Evolutionary conservation across 2,888 invertebrate species (phyloP), one percentile per base, ranked within the genome.

Genomic region (Rhagonycha lutea): DNA sequence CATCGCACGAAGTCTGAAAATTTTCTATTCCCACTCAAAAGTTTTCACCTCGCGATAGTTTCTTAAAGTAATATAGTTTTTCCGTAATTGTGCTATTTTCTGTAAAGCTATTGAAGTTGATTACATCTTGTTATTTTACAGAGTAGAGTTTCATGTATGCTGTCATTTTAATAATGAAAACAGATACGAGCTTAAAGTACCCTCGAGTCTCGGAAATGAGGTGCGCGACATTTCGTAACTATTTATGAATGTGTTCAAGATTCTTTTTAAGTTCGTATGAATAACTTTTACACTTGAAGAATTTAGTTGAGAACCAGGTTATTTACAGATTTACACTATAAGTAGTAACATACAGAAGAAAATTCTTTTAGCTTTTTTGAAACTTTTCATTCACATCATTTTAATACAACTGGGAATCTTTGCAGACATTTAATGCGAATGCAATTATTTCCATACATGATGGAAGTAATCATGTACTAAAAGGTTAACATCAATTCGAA

Each of bases 161-260:
- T 69, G 73, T 68, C 73, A 69, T 73, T 73, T 73, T 69, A 73
- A 73, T 73, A 73, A 73, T 73, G 69, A 73, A 73, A 73, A 73
- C 69, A 69, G 73, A 73, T 73, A 73, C 68, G 61, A 61, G 61
- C 68, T 68, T 73, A 63, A 69, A 73, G 73, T 60, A 73, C 73
- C 61, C 69, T 73, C 69, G 69, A 69, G 73, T 73, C 73, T 23
- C 14, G 62, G 63, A 73, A 73, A 73, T 73, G 69, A 73, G 73
- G 73, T 73, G 69, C 73, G 61, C 62, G 73, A 73, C 73, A 73
- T 73, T 69, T 69, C 69, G 32, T 47, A 73, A 63, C 69, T 69
- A 60, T 69, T 73, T 73, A 73, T 73, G 73, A 63, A 73, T 65
- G 61, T 73, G 68, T 72, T 72, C 68, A 68, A 14, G 60, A 61